Evolutionary conservation across 1,140 invertebrate species (phyloP), one percentile per base, ranked within the genome.

Genomic region (Drosophila triauraria): DNA sequence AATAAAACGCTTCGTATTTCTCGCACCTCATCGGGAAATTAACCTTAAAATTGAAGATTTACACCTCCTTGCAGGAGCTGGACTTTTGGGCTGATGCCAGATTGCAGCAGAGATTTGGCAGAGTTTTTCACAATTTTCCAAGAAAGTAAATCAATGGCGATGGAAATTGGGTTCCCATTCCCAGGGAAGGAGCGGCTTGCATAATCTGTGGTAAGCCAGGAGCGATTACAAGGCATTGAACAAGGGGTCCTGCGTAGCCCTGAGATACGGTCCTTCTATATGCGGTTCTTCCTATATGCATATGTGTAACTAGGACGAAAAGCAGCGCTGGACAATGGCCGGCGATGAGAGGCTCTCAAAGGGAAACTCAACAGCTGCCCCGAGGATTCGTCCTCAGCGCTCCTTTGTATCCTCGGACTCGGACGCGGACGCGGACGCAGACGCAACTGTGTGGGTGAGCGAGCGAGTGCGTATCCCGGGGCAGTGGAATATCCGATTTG

Each of bases 401-500:
- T 57, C 20, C 42, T 70, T 57, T 71, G 50, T 71, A 53, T 12
- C 43, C 12, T 8, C 30, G 7, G 25, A 25, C 25, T 30, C 6
- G 30, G 5, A 6, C 30, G 5, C 30, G 30, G 5, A 27, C 25
- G 30, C n/a, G n/a, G n/a, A n/a, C n/a, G n/a, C n/a, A n/a, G 30
- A 15, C 3, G 30, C 9, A 12, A 23, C 15, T 44, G 42, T 78
- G 63, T 59, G 56, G 47, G 75, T 70, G 75, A 32, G 35, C 12
- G 35, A 25, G 53, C 13, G 53, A 56, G 35, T 40, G 15, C 60
- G 59, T 75, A 23, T 63, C 85, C 91, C 78, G 77, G 75, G 74
- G 81, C 85, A 90, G 83, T 71, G 65, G 54, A 60, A 88, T 82
- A 91, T 91, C 85, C 90, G 84, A 91, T 91, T 91, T 91, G 82